Base-by-base conservation (phyloP, 2,113 vertebrate genomes). In the Dasyornis broadbenti region DNA sequence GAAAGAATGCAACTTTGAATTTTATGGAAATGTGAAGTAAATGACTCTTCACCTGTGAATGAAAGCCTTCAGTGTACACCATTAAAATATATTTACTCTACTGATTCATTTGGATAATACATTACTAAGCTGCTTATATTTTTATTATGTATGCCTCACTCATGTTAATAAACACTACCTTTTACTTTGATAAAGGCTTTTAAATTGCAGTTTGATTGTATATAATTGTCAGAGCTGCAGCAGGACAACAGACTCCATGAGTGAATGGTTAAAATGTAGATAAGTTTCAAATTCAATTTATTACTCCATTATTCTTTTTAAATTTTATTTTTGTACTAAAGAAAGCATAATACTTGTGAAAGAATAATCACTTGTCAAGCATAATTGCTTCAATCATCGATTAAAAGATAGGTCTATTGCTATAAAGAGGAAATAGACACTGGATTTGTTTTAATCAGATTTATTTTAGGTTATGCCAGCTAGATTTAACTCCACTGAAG, bases 1-100 rank as follows among this genome's bases (percentile, higher is more conserved):
- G 96, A 95, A 92, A 95, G 54, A 61, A 87, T 31, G 73, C 95
- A 86, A 71, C 53, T 89, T 54, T 90, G 24, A 82, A 73, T 91
- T 85, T 50, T 63, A 57, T 30, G 27, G 31, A 91, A 86, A 83
- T 76, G 37, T 87, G 76, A 91, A 78, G 11, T 59, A 66, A 82
- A 89, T 35, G 35, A 17, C n/a, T 78, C 26, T 77, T 78, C 33
- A 53, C 37, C 65, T 83, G 86, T 90, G 94, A 95, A 89, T 35
- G 24, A 89, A 91, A 88, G 27, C 13, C 66, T 94, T 90, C 35
- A 56, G 23, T 69, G 21, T 81, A 64, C 14, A 71, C 69, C 26
- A 77, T 66, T 70, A 64, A 83, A 73, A 76, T 79, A 20, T 49
- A 79, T 57, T 65, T 92, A 76, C 70, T 77, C 21, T 94, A 72